Conservation (phyloP, 2,888 invertebrate genomes). For the Hypolimnas misippus region DNA sequence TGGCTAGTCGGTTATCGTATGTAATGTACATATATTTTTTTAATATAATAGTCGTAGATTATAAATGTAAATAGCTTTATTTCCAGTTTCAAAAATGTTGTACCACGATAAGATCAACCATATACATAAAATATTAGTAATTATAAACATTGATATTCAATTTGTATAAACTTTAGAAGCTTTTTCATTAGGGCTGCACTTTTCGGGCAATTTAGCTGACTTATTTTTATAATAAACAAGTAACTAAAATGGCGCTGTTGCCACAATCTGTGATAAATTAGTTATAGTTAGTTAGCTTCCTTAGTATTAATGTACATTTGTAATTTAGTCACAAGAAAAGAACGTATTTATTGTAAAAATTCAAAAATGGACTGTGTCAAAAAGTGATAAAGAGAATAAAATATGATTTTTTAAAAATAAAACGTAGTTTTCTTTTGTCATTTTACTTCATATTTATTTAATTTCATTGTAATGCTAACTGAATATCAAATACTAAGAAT, state of each 20-base stretch:
- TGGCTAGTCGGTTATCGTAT: conserved; percentile 76
- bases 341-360: conserved; percentile 81
- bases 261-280: conserved; percentile 82
- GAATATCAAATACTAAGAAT: too few species aligned
- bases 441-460: conserved; percentile 21
- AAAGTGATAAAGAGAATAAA: conserved; percentile 77
- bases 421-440: conserved; percentile 50
- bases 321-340: conserved; percentile 67
- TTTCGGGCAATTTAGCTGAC: conserved; percentile 68
- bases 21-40: conserved; percentile 58
- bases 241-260: conserved; percentile 63
- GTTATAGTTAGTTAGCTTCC: conserved; percentile 61
- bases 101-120: conserved; percentile 25
- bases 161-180: conserved; percentile 52
- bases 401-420: conserved; percentile 58
- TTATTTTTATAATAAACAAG: conserved; percentile 17
- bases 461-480: too few species aligned
- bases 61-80: conserved; percentile 42
- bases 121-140: conserved; percentile 12
- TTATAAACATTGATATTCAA: conserved; percentile 34
- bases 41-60: conserved; percentile 36
- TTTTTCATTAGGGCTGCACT: conserved; percentile 69
- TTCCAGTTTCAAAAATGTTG: conserved; percentile 31
- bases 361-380: conserved; percentile 70
- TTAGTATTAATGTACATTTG: conserved; percentile 73